Conservation (phyloP, 2,888 invertebrate species). For the Osmoderma eremita region DNA sequence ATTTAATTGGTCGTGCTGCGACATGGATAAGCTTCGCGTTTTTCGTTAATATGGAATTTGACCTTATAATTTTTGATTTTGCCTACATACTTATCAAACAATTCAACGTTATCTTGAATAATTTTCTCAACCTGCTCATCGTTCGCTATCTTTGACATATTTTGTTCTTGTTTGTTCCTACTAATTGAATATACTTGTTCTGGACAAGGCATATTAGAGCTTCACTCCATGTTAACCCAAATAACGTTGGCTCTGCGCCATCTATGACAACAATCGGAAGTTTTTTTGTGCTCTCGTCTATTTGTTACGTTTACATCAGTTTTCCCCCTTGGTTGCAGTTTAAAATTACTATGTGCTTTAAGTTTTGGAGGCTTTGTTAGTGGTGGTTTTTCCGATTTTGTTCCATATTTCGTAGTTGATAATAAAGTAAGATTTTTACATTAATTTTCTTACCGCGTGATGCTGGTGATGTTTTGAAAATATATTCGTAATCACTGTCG, state of each 20-base stretch:
- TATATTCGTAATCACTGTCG: not conserved
- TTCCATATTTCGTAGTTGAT: too few species aligned
- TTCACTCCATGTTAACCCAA: not conserved
- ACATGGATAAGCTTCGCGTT: too few species aligned
- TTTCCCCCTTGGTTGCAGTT: too few species aligned
- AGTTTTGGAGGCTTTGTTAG: not conserved
- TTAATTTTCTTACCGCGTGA: not conserved
- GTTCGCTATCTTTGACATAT: too few species aligned
- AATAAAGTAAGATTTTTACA: not conserved
- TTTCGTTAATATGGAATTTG: conserved; percentile 48
- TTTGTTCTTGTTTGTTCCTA: not conserved
- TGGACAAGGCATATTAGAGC: not conserved
- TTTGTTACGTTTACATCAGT: not conserved
- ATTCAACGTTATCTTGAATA: too few species aligned
- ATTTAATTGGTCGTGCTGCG: too few species aligned
- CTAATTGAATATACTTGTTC: not conserved
- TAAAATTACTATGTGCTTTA: not conserved
- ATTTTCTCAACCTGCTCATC: too few species aligned
- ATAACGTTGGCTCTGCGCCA: not conserved
- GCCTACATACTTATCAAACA: too few species aligned
- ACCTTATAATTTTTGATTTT: conserved; percentile 40
- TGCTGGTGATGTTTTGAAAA: not conserved
- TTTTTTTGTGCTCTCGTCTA: not conserved
- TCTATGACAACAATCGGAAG: not conserved
- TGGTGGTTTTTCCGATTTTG: not conserved